Percentiles rank a stretch among this genome's conserved stretches.
Conservation (phyloP, 2,113 vertebrate species). For the Emydura subglobosa region DNA sequence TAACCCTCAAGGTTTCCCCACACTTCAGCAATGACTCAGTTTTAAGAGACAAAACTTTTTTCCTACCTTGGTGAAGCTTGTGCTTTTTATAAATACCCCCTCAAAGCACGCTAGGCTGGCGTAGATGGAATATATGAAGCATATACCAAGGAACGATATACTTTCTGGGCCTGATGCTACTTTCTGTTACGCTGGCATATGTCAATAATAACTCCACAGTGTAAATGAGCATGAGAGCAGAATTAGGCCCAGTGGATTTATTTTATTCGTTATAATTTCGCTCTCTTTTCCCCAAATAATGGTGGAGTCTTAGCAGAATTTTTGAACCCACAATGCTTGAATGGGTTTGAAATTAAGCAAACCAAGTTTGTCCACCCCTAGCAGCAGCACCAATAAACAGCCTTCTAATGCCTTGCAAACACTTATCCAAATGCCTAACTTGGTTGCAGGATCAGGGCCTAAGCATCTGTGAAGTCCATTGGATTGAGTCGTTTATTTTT, state of each 20-base stretch:
- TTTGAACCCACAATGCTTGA: fast-evolving
- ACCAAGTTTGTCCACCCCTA: background rate
- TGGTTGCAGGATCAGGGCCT: background rate
- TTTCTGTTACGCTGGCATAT: background rate
- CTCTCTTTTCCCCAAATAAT: background rate
- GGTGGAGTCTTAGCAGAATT: background rate
- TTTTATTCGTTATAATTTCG: background rate
- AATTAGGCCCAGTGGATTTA: background rate
- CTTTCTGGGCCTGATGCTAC: background rate
- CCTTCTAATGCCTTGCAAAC: background rate
- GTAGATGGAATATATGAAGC: background rate
- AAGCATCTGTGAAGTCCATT: background rate
- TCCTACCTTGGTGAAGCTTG: background rate
- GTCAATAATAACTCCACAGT: background rate
- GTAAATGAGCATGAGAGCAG: background rate
- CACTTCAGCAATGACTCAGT: background rate
- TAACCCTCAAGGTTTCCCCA: background rate
- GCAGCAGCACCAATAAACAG: background rate
- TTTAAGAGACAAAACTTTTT: background rate
- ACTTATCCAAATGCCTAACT: background rate
- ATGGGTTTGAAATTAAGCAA: background rate
- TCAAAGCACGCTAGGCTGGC: background rate
- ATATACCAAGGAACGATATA: background rate
- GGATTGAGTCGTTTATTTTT: background rate
- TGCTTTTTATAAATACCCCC: background rate